Percentiles rank a stretch among this genome's conserved stretches.
Conservation (phyloP, 2,888 invertebrate genomes). For the Chalcis sispes region DNA sequence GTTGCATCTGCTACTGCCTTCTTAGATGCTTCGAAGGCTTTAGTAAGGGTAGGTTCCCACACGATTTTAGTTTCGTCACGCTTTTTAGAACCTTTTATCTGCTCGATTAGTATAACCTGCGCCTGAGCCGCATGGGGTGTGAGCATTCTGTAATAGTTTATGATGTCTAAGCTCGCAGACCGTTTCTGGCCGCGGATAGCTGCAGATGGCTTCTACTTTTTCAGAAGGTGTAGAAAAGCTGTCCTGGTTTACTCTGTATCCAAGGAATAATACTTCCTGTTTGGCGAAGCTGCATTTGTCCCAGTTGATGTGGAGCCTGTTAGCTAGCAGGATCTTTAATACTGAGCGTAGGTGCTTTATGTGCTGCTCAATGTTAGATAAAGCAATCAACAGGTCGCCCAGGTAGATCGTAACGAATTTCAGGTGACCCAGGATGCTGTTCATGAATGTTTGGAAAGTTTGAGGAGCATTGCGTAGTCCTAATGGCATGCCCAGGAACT, state of each 20-base stretch:
- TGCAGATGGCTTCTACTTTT: constrained; percentile 39
- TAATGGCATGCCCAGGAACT: constrained; percentile 67
- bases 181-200: constrained; percentile 41
- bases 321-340: constrained; percentile 28
- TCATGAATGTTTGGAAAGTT: constrained; percentile 68
- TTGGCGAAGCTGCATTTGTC: not conserved
- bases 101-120: constrained; percentile 45
- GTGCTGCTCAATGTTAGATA: constrained; percentile 53
- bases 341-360: constrained; percentile 54
- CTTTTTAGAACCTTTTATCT: constrained; percentile 39
- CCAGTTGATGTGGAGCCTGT: not conserved
- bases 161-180: constrained; percentile 38
- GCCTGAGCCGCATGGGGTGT: constrained; percentile 34
- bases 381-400: constrained; percentile 67
- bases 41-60: constrained; percentile 49
- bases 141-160: constrained; percentile 47
- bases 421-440: constrained; percentile 59
- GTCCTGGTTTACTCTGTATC: not conserved
- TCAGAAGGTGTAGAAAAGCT: not conserved
- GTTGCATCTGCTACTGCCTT: constrained; percentile 39
- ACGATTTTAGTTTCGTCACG: constrained; percentile 48
- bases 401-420: constrained; percentile 64
- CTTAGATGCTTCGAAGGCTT: constrained; percentile 52
- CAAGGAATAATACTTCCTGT: not conserved
- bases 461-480: constrained; percentile 68